phyloP scores from a whole-genome alignment of 64 coral and sea anemone genomes.

The Trachythela sp. region DNA sequence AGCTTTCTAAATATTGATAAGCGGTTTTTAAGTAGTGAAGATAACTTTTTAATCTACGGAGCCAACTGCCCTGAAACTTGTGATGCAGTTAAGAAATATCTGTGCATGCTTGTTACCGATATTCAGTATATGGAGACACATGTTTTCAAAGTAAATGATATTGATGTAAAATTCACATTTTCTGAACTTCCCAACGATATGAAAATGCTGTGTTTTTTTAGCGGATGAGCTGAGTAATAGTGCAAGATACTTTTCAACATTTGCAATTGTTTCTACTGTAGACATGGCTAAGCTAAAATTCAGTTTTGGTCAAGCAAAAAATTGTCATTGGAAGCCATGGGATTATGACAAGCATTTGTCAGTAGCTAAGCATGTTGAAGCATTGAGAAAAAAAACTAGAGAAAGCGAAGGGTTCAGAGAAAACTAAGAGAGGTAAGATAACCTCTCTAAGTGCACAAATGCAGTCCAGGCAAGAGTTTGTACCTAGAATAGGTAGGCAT shows the following conservation, averaged over 20 bases:
- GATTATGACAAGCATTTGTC: neutral
- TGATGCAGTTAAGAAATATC: neutral
- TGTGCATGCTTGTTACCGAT: neutral
- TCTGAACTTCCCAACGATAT: slow-evolving; percentile 3
- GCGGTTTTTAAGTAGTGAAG: slow-evolving; percentile 19
- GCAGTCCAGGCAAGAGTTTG: neutral
- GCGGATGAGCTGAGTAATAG: neutral
- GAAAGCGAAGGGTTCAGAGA: neutral
- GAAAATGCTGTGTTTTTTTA: slow-evolving; percentile 9
- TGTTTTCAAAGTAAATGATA: neutral
- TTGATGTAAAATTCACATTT: neutral
- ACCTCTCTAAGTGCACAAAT: neutral
- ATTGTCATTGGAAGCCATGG: neutral
- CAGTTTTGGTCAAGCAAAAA: neutral
- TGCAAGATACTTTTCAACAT: neutral
- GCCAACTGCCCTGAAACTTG: neutral
- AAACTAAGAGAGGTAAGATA: neutral
- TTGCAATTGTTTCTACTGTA: neutral
- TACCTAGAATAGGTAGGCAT: neutral
- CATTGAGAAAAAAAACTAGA: neutral
- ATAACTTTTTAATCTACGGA: slow-evolving; percentile 8
- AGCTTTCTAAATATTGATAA: slow-evolving; percentile 36
- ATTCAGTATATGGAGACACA: neutral
- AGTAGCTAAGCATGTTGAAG: neutral
- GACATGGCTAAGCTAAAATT: neutral